Evolutionary conservation across 2,888 invertebrate genomes (phyloP), one percentile per base, ranked within the genome.

Genomic region (Crossocerus cetratus): DNA sequence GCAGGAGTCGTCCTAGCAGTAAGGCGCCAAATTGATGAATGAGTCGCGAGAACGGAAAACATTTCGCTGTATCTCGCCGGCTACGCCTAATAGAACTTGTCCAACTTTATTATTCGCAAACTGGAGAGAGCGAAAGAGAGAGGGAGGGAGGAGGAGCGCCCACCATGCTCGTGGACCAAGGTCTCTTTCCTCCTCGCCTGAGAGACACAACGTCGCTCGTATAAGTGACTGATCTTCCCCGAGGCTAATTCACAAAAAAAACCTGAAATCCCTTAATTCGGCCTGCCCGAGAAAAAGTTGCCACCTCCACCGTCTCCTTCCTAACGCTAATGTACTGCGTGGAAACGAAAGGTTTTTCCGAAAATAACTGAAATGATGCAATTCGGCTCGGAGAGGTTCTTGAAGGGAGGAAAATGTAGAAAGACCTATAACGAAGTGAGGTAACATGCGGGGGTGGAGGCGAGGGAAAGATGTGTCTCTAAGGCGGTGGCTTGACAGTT

Each of bases 71-170:
- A 82, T 81, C 76, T 71, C 72, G 80, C 56, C 72, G 72, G 66
- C 72, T 74, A 72, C 72, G 83, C 80, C 86, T 88, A 86, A 89
- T 89, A 87, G 83, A 89, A 89, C 89, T 89, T 89, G 89, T 88
- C 88, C 83, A 88, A 89, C 84, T 89, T 85, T 83, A 87, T 88
- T 86, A 88, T 86, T 84, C 83, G 81, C 32, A 32, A 32, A 32
- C 32, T 32, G 32, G 32, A 32, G 32, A 32, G 32, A 32, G 11
- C 5, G 32, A 32, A 11, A 32, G 8, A 5, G 11, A 32, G 8
- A 32, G 32, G 5, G 32, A 2, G 32, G 11, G 32, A 32, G 32
- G 8, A 1, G 32, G n/a, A n/a, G 8, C 8, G 32, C 5, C 8
- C 4, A 11, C 32, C 5, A 32, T 32, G 32, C 32, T 32, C 32